phyloP scores from a whole-genome alignment of 2,888 invertebrate species.

The Tribolium freemani region DNA sequence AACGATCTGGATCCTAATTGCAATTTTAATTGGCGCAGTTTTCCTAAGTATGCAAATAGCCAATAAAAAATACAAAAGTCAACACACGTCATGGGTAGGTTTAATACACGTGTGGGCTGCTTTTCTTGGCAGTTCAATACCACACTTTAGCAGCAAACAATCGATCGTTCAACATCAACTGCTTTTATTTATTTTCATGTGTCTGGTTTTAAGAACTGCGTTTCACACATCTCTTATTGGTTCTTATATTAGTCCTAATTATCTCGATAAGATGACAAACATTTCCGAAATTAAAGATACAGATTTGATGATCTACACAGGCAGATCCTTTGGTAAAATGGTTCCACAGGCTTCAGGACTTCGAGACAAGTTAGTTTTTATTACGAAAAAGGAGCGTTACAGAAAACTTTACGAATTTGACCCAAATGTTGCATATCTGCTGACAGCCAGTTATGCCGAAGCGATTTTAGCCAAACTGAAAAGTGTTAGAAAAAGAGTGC shows the following conservation, averaged over 20 bases:
- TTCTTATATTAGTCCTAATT: slow-evolving; percentile 6
- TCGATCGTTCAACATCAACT: not conserved
- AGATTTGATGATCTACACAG: slow-evolving; percentile 6
- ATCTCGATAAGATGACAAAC: slow-evolving; percentile 2
- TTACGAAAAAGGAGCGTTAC: not conserved
- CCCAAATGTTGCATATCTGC: not conserved
- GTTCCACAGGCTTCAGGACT: not conserved
- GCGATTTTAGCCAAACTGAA: not conserved
- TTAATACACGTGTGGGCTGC: slow-evolving; percentile 7
- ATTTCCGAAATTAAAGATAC: slow-evolving; percentile 7
- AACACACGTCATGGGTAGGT: not conserved
- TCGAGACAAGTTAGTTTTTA: not conserved
- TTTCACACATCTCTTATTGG: slow-evolving; percentile 31
- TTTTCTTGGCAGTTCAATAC: not conserved
- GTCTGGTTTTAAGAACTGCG: slow-evolving; percentile 9
- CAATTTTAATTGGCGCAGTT: not conserved
- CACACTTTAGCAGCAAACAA: not conserved
- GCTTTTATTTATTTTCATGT: slow-evolving; percentile 1
- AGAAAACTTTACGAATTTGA: not conserved
- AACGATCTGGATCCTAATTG: not conserved
- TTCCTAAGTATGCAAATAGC: not conserved
- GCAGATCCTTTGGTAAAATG: not conserved
- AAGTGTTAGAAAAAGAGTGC: not conserved
- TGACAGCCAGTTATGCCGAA: not conserved
- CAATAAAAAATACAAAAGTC: not conserved